Percentiles rank a stretch among this genome's conserved stretches.
Evolutionary conservation across 2,888 invertebrate genomes (phyloP).

Genomic region (Lepidonotus clava): DNA sequence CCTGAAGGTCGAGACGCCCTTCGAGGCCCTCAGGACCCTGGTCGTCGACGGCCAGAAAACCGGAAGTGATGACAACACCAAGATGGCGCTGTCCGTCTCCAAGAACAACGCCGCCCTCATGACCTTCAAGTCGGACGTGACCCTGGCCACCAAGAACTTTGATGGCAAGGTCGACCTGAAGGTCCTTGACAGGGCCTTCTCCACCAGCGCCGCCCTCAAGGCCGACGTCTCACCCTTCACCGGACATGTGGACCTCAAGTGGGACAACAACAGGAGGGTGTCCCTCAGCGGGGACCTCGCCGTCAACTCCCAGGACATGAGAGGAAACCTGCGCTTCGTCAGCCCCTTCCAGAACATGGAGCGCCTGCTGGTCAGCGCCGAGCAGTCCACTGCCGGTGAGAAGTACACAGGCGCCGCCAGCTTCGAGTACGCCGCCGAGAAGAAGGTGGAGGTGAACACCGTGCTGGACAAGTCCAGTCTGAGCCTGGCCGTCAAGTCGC

Average conservation of each 20-base stretch:
- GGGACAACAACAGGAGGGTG: slow-evolving; percentile 34
- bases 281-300: slow-evolving; percentile 12
- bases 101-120: slow-evolving; percentile 16
- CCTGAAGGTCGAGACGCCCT: slow-evolving; percentile 7
- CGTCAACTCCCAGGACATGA: not conserved
- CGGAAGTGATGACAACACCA: not conserved
- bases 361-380: not conserved
- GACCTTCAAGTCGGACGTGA: not conserved
- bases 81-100: not conserved
- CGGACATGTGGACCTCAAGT: slow-evolving; percentile 24
- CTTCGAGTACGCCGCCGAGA: slow-evolving; percentile 21
- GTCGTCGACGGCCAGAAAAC: not conserved
- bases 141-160: not conserved
- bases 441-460: slow-evolving; percentile 42
- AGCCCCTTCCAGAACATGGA: slow-evolving; percentile 15
- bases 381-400: not conserved
- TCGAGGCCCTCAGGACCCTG: not conserved
- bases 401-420: not conserved
- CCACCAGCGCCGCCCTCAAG: not conserved
- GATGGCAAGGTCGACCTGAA: not conserved
- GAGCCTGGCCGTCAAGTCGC: not conserved
- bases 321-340: not conserved
- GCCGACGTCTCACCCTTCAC: not conserved
- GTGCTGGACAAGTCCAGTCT: not conserved
- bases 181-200: slow-evolving; percentile 8